A percentile compares a stretch with the other conserved stretches of the same genome.
Evolutionary conservation across 2,113 vertebrate genomes (phyloP).

Genomic region (Tupaia chinensis): DNA sequence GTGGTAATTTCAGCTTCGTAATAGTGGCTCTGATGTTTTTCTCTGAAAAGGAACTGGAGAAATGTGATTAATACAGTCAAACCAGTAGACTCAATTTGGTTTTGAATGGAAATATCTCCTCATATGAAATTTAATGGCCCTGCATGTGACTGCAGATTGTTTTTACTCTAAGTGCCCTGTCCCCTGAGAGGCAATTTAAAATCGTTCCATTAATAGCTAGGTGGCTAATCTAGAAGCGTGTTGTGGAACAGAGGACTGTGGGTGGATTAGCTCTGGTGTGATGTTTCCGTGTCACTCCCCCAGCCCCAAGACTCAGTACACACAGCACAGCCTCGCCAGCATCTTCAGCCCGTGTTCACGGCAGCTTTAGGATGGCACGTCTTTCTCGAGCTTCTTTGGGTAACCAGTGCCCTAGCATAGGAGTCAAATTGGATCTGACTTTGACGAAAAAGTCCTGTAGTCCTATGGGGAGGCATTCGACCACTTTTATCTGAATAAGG

Average conservation of each 20-base stretch:
- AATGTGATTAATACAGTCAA: slow-evolving; percentile 49
- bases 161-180: background rate
- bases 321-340: background rate
- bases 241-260: background rate
- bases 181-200: slow-evolving; percentile 29
- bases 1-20: background rate
- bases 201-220: slow-evolving; percentile 22
- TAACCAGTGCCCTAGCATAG: background rate
- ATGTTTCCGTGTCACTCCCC: background rate
- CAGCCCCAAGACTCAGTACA: background rate
- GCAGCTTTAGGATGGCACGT: background rate
- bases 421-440: background rate
- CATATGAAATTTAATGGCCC: slow-evolving; percentile 59
- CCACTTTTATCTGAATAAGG: slow-evolving; percentile 19
- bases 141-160: slow-evolving; percentile 50
- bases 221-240: background rate
- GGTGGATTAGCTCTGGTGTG: background rate
- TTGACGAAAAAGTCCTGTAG: background rate
- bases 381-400: background rate
- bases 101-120: slow-evolving; percentile 74
- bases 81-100: slow-evolving; percentile 48
- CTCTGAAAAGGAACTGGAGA: slow-evolving; percentile 31
- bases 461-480: background rate
- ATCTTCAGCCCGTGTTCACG: background rate
- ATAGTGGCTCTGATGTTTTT: background rate